Conservation (phyloP, 2,888 invertebrate genomes). For the Lingula anatina region DNA sequence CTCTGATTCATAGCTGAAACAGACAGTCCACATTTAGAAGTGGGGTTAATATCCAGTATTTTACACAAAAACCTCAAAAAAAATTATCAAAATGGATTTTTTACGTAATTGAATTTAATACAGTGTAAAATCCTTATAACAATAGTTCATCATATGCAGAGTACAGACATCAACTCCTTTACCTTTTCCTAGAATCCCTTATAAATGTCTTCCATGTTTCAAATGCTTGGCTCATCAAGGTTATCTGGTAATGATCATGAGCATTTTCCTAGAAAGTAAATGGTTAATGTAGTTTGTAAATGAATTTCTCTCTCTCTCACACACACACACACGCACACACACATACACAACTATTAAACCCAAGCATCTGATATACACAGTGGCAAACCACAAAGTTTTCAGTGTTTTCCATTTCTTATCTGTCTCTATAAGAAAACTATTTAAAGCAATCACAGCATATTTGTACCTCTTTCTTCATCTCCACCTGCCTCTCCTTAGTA, state of each 20-base stretch:
- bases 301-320: too few species aligned
- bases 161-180: too few species aligned
- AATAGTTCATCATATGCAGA: too few species aligned
- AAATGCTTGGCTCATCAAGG: constrained; percentile 14
- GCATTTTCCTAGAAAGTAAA: constrained; percentile 19
- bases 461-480: constrained; percentile 21
- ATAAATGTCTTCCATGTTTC: constrained; percentile 18
- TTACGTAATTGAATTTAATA: neutral
- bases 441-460: neutral
- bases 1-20: constrained; percentile 23
- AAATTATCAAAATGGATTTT: neutral
- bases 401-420: too few species aligned
- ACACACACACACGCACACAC: too few species aligned
- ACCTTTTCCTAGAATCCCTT: constrained; percentile 18
- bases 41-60: too few species aligned
- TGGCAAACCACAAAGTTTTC: too few species aligned
- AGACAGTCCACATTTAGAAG: too few species aligned
- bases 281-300: too few species aligned
- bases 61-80: constrained; percentile 1
- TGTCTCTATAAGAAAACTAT: neutral
- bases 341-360: too few species aligned
- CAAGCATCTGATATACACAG: too few species aligned
- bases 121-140: too few species aligned
- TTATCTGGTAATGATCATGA: constrained; percentile 16
- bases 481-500: constrained; percentile 13